phyloP scores from a whole-genome alignment of 2,888 invertebrate species.

The Melanargia galathea region DNA sequence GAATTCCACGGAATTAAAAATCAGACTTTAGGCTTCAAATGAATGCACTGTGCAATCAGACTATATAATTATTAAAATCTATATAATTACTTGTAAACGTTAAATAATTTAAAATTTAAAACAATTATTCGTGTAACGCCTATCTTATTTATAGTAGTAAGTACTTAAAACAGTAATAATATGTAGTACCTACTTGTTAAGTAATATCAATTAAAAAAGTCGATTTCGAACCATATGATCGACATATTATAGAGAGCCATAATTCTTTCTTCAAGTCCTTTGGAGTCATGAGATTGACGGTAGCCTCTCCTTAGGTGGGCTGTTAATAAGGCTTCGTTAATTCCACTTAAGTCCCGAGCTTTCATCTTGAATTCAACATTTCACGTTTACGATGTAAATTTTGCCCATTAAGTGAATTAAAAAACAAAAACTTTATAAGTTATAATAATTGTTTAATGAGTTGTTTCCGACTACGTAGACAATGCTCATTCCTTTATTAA shows the following conservation, averaged over 20 bases:
- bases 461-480: neutral
- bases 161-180: too few species aligned
- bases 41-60: too few species aligned
- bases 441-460: constrained; percentile 18
- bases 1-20: too few species aligned
- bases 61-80: too few species aligned
- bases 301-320: constrained; percentile 76
- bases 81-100: too few species aligned
- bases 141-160: too few species aligned
- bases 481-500: constrained; percentile 4
- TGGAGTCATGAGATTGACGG: constrained; percentile 76
- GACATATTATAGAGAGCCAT: constrained; percentile 64
- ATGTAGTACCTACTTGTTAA: too few species aligned
- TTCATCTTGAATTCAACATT: constrained; percentile 32
- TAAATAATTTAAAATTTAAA: too few species aligned
- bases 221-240: neutral
- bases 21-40: too few species aligned
- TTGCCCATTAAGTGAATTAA: constrained; percentile 26
- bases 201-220: too few species aligned
- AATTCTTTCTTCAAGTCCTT: constrained; percentile 76
- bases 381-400: constrained; percentile 35
- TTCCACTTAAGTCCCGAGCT: constrained; percentile 45
- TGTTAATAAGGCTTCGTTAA: constrained; percentile 71
- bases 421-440: constrained; percentile 11
- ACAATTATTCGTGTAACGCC: too few species aligned